Evolutionary conservation across 2,888 invertebrate genomes (phyloP), one percentile per base, ranked within the genome.

Genomic region (Oscheius onirici): DNA sequence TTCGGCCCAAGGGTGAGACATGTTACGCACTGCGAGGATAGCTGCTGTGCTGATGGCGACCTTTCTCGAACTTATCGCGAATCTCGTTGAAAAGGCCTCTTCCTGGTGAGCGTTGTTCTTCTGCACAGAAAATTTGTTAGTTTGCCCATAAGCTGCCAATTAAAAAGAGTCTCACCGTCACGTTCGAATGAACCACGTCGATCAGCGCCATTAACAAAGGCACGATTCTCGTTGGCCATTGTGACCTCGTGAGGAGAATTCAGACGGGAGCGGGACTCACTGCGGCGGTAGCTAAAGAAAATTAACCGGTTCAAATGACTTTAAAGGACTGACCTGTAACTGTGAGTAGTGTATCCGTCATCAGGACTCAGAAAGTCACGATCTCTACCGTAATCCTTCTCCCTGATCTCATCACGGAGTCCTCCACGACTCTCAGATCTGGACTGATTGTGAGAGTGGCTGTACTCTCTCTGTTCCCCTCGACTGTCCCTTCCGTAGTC

Each of bases 21-120:
- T 58, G 40, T 17, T 54, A 68, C 68, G 68, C 43, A 68, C 68
- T 68, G 57, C 69, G 58, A 26, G 60, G 69, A 22, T 49, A 54
- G n/a, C 46, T 69, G 60, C 58, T 28, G 34, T 22, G 24, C 34
- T 34, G 17, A 49, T 66, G 41, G 26, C 66, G 69, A 79, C 81
- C 81, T 80, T 77, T 73, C 74, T 82, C 81, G 69, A 82, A 82
- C 71, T 74, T 76, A 71, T 79, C 79, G 63, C 81, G 76, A 68
- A 80, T 77, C 20, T 75, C 75, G 71, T 80, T 77, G 66, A 82
- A 82, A 55, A 71, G 68, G 51, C 73, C 72, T 71, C 76, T 68
- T 51, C 76, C 78, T 44, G 81, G 76, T 49, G 79, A 80, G 49
- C 74, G 72, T 71, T 81, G 79, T 70, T 80, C n/a, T n/a, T n/a